Base-by-base conservation (phyloP, 2,888 invertebrate genomes). In the Leptinotarsa peninsularis region DNA sequence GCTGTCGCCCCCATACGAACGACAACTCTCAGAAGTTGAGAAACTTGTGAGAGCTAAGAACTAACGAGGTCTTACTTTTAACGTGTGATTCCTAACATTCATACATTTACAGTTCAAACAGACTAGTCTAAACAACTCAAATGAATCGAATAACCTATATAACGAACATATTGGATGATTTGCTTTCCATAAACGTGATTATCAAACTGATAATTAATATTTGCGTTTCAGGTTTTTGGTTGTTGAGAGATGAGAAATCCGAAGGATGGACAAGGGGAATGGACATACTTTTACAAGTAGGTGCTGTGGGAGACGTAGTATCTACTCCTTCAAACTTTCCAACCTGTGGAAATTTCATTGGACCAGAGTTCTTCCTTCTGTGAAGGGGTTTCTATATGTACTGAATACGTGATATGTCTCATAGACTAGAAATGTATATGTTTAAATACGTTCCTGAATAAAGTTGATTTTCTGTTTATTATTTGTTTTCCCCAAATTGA, bases 201-300 rank as follows among this genome's bases (percentile, higher is more conserved):
- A 68, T 49, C 4, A 43, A 17, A 17, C 17, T 17, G 17, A 50
- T 50, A 14, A 52, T 52, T 50, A 14, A n/a, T 52, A 52, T 52
- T 68, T 23, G n/a, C n/a, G 49, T 83, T 87, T 66, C 82, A 93
- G 95, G 95, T 17, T 94, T 92, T 82, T 95, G 95, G 95, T 91
- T 95, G 87, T 90, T 95, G 86, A 92, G 95, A 81, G 95, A 95
- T 81, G 94, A 95, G 85, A 90, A 93, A 70, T 92, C 94, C 0
- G 90, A 91, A 23, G 93, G 94, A 80, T 93, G 94, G 92, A 93
- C 94, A 0, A 91, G 93, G 79, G 95, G 95, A 0, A 89, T 95
- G 85, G 94, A 94, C 78, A 90, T 95, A 73, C 90, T 95, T 49
- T 86, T 95, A 18, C 93, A 94, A 88, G 94, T 95, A 4, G 95